Conservation (phyloP, 2,888 invertebrate genomes). For the Epistrophe grossulariae region DNA sequence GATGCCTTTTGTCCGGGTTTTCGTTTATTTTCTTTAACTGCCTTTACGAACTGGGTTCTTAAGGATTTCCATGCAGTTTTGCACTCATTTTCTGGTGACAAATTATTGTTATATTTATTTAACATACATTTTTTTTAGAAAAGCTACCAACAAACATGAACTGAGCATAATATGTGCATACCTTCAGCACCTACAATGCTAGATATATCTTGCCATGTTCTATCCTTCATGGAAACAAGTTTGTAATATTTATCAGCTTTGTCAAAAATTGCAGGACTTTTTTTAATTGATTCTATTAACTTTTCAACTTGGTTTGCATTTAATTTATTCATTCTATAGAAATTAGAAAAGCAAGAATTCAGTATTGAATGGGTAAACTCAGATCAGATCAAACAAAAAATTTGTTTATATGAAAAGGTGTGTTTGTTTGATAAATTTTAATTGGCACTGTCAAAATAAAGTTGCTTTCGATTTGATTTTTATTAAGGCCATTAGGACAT, state of each 20-base stretch:
- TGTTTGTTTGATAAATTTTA: no score
- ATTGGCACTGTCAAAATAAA: no score
- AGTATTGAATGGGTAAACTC: no score
- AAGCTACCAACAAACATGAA: not conserved
- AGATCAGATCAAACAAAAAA: no score
- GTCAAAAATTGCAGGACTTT: conserved; percentile 19
- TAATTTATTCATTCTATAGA: conserved; percentile 41
- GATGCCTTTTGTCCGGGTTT: not conserved
- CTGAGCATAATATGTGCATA: conserved; percentile 4
- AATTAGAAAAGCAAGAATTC: no score
- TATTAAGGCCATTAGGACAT: no score
- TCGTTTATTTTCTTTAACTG: not conserved
- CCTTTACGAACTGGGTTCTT: conserved; percentile 51
- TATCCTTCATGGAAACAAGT: conserved; percentile 18
- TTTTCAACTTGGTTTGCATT: conserved; percentile 18
- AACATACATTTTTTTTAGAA: not conserved
- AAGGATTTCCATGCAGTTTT: conserved; percentile 50
- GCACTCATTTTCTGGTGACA: conserved; percentile 23
- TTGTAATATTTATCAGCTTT: conserved; percentile 36
- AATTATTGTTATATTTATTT: not conserved
- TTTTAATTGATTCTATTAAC: conserved; percentile 27
- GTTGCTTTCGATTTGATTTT: no score
- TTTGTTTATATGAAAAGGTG: no score
- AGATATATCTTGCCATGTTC: conserved; percentile 34
- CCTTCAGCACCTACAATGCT: conserved; percentile 20